Base-by-base conservation (phyloP, 1,140 invertebrate species). In the Drosophila bocqueti region DNA sequence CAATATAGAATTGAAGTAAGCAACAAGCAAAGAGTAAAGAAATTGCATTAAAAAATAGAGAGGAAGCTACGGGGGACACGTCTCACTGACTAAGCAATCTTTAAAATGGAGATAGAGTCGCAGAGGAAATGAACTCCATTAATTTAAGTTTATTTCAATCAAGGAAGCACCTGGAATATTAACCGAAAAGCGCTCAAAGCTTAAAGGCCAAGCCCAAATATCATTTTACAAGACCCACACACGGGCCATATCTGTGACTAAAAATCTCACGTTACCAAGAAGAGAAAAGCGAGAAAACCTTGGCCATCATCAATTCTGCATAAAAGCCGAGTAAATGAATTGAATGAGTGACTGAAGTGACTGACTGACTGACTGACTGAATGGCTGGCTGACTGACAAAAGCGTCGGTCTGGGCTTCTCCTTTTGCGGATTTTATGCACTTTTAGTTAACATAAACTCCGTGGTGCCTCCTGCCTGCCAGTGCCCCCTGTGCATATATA, bases 401-500 rank as follows among this genome's bases (percentile, higher is more conserved):
- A 74, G 29, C 42, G 57, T 43, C 60, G 73, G 79, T 76, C 79
- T 77, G 67, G 57, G 43, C 66, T 47, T 64, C 75, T 77, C 43
- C 76, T 52, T 50, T 62, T 71, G 80, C 80, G 60, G 80, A 87
- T 89, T 87, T 89, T 89, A 89, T 89, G 85, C 84, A 89, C 84
- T 89, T 89, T 89, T 84, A 90, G 85, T 89, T 90, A 84, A 90
- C 85, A 77, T 89, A 90, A 89, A 90, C 69, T 89, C 54, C 5
- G 4, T 26, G 54, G 21, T 57, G 54, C 52, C 54, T 16, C 31
- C 50, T 55, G 31, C 18, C 50, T 9, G 11, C 13, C 50, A 15
- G 11, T 34, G n/a, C 50, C 50, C 7, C 7, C 11, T 61, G 47
- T 58, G 60, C 62, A 52, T 46, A 46, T 64, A 60, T 87, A 89